Conservation (phyloP, 2,113 vertebrate species). For the Scortum barcoo region DNA sequence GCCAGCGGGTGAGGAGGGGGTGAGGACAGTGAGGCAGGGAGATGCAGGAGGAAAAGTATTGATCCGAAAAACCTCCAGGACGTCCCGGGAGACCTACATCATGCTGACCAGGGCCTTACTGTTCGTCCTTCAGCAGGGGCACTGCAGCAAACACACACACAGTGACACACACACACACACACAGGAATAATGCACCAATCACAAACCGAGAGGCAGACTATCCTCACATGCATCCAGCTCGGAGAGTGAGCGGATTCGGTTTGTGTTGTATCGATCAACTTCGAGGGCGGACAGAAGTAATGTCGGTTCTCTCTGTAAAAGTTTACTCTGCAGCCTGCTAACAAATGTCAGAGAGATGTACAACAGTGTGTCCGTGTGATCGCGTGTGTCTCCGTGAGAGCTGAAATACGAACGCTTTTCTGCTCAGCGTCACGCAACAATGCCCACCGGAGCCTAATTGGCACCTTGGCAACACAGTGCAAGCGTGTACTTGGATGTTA, state of each 20-base stretch:
- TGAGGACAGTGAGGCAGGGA: slow-evolving; percentile 57
- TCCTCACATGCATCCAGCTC: slow-evolving; percentile 19
- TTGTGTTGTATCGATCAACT: slow-evolving; percentile 45
- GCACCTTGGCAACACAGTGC: background rate
- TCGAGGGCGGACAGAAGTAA: slow-evolving; percentile 5
- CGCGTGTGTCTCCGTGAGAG: background rate
- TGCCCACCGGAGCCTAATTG: background rate
- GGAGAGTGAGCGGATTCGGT: background rate
- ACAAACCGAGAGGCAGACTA: slow-evolving; percentile 41
- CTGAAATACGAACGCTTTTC: background rate
- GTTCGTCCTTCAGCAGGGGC: slow-evolving; percentile 78
- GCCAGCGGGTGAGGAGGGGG: slow-evolving; percentile 52
- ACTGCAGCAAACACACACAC: slow-evolving; percentile 76
- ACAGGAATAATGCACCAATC: slow-evolving; percentile 63
- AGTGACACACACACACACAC: slow-evolving; percentile 15
- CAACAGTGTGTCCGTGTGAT: background rate
- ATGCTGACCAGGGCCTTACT: slow-evolving; percentile 78
- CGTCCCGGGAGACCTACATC: slow-evolving; percentile 68
- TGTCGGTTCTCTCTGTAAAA: slow-evolving; percentile 7
- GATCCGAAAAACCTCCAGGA: slow-evolving; percentile 72
- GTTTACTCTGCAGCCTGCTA: slow-evolving; percentile 12
- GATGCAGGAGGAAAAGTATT: slow-evolving; percentile 69
- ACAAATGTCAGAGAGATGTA: slow-evolving; percentile 24
- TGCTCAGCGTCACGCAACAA: background rate
- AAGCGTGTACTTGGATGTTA: background rate